Conservation (phyloP, 2,797 vertebrate genomes). For the Apodemus agrarius region DNA sequence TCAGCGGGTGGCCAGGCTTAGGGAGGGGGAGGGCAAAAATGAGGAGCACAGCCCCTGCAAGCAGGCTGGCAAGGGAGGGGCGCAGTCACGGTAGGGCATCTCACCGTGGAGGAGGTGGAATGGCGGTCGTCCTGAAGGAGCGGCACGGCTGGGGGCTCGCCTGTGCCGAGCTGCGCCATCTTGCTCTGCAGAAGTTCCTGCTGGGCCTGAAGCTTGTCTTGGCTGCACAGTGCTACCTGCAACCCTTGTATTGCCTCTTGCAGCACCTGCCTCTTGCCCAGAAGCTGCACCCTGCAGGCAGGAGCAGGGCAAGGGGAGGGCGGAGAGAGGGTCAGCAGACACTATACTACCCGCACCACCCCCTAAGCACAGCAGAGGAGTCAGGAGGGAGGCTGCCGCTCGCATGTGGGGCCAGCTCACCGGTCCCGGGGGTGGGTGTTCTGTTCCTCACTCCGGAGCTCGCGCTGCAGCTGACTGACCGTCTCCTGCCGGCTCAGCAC, state of each 20-base stretch:
- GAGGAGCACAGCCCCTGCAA: constrained; percentile 43
- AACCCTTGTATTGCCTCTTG: constrained; percentile 93
- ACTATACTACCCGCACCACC: no score
- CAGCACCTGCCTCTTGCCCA: constrained; percentile 93
- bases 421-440: constrained; percentile 88
- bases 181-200: constrained; percentile 90
- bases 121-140: constrained; percentile 88
- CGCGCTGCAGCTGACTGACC: constrained; percentile 90
- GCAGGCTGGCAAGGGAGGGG: not conserved
- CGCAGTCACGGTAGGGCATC: constrained; percentile 51
- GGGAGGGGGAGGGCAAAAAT: constrained; percentile 70
- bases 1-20: constrained; percentile 73
- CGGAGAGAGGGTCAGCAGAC: not conserved
- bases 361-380: fast-evolving
- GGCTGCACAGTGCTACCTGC: constrained; percentile 89
- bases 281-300: constrained; percentile 91
- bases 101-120: constrained; percentile 88
- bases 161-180: constrained; percentile 88
- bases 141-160: constrained; percentile 88
- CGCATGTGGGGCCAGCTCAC: constrained; percentile 82
- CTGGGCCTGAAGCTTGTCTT: constrained; percentile 93
- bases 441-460: constrained; percentile 88
- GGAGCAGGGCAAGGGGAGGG: not conserved
- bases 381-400: not conserved
- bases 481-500: constrained; percentile 89